These are phyloP conservation scores for Latrodectus hesperus DNA, from an alignment of 2,888 invertebrate genomes.

Conservation along the genomic window DNA sequence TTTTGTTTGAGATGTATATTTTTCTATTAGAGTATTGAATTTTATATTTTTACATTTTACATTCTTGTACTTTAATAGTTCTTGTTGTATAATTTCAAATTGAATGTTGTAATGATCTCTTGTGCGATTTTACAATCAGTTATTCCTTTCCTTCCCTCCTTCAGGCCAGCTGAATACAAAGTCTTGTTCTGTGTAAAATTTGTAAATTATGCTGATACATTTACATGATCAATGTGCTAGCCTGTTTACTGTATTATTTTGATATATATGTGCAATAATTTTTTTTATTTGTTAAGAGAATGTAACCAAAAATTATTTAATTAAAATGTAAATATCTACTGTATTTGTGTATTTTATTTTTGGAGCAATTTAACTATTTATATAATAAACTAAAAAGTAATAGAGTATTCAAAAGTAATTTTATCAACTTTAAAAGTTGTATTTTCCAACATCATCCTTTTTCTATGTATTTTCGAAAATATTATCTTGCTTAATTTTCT, in stretches of 20 bases:
- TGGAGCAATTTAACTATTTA: too few relatives aligned
- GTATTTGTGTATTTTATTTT: background rate
- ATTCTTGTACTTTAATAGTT: background rate
- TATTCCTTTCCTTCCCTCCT: constrained; percentile 17
- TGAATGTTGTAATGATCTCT: background rate
- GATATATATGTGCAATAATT: constrained; percentile 59
- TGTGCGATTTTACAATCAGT: constrained; percentile 3
- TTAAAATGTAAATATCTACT: constrained; percentile 31
- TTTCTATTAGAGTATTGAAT: constrained; percentile 21
- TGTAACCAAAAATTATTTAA: constrained; percentile 24
- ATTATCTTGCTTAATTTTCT: too few relatives aligned
- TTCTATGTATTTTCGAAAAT: too few relatives aligned
- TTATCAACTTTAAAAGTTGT: too few relatives aligned
- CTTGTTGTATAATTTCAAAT: background rate
- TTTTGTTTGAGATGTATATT: constrained; percentile 17
- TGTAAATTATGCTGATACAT: constrained; percentile 46
- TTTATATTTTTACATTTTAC: constrained; percentile 13
- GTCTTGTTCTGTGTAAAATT: constrained; percentile 45
- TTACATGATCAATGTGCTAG: constrained; percentile 36
- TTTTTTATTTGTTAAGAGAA: constrained; percentile 29
- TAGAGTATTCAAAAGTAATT: too few relatives aligned
- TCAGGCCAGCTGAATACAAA: constrained; percentile 40
- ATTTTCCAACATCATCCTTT: too few relatives aligned
- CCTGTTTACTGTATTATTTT: constrained; percentile 44
- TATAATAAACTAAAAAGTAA: too few relatives aligned